Conservation (phyloP, 35 echinoderm and acorn worm genomes). For the Stichopus chloronotus region DNA sequence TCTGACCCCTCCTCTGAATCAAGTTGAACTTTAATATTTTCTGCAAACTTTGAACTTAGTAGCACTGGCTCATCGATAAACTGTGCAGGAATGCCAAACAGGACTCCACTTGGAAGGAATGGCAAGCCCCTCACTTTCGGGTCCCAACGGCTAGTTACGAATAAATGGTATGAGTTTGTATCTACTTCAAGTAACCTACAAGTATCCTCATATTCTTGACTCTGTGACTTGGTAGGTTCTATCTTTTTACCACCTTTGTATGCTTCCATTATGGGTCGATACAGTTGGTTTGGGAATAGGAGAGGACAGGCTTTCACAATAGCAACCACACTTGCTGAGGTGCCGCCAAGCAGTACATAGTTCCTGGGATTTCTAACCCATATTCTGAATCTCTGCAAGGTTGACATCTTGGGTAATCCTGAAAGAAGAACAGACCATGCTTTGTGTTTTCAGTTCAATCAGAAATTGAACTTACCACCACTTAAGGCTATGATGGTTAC, state of each 20-base stretch:
- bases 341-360: slow-evolving; percentile 48
- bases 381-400: neutral
- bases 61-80: slow-evolving; percentile 68
- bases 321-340: slow-evolving; percentile 64
- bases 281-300: slow-evolving; percentile 64
- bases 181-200: slow-evolving; percentile 68
- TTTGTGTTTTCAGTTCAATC: neutral
- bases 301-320: slow-evolving; percentile 68
- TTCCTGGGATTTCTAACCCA: slow-evolving; percentile 68
- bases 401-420: slow-evolving; percentile 34
- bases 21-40: slow-evolving; percentile 60
- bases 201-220: slow-evolving; percentile 77
- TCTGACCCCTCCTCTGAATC: slow-evolving; percentile 66
- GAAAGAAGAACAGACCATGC: neutral
- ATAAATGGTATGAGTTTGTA: slow-evolving; percentile 48
- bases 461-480: no score
- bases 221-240: slow-evolving; percentile 34
- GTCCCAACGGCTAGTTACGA: slow-evolving; percentile 68
- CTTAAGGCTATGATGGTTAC: no score
- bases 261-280: slow-evolving; percentile 69
- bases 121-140: slow-evolving; percentile 66
- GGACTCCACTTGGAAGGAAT: slow-evolving; percentile 85
- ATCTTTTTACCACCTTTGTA: slow-evolving; percentile 58
- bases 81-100: slow-evolving; percentile 74
- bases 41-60: slow-evolving; percentile 45